Conservation (phyloP, 2,797 vertebrate genomes). For the Tauraco hartlaubi region DNA sequence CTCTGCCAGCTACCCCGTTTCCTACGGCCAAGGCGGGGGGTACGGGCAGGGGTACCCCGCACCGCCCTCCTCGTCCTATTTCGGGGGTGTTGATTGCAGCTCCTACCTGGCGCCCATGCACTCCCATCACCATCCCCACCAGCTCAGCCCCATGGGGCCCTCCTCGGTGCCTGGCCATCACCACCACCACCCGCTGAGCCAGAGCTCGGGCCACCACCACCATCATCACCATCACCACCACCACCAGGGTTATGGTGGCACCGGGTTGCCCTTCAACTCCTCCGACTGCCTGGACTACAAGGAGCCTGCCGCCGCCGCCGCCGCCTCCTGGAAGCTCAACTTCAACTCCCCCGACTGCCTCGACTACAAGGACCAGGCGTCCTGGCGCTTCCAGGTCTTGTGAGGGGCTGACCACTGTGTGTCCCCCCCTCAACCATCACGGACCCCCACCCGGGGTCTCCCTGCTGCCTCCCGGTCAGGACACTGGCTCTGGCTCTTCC, state of each 20-base stretch:
- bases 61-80: slow-evolving; percentile 93
- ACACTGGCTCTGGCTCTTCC: slow-evolving; percentile 1
- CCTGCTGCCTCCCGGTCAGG: not conserved
- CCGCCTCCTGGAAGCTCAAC: slow-evolving; percentile 98
- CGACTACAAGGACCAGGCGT: slow-evolving; percentile 99
- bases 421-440: not conserved
- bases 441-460: not conserved
- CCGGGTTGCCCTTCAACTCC: slow-evolving; percentile 94
- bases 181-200: slow-evolving; percentile 92
- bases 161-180: slow-evolving; percentile 89
- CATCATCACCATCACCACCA: slow-evolving; percentile 93
- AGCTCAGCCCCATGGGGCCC: slow-evolving; percentile 96
- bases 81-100: slow-evolving; percentile 95
- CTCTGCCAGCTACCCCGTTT: slow-evolving; percentile 91
- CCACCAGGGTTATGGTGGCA: slow-evolving; percentile 89
- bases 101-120: slow-evolving; percentile 97
- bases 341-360: slow-evolving; percentile 98
- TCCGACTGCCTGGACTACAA: slow-evolving; percentile 99
- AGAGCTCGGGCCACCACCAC: slow-evolving; percentile 91
- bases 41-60: slow-evolving; percentile 93
- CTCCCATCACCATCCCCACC: slow-evolving; percentile 93
- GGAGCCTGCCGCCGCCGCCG: slow-evolving; percentile 90
- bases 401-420: slow-evolving; percentile 76
- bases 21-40: slow-evolving; percentile 93
- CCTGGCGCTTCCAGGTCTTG: slow-evolving; percentile 99